Evolutionary conservation across 2,113 vertebrate species (phyloP).

Genomic region (Zosterops pallidus): DNA sequence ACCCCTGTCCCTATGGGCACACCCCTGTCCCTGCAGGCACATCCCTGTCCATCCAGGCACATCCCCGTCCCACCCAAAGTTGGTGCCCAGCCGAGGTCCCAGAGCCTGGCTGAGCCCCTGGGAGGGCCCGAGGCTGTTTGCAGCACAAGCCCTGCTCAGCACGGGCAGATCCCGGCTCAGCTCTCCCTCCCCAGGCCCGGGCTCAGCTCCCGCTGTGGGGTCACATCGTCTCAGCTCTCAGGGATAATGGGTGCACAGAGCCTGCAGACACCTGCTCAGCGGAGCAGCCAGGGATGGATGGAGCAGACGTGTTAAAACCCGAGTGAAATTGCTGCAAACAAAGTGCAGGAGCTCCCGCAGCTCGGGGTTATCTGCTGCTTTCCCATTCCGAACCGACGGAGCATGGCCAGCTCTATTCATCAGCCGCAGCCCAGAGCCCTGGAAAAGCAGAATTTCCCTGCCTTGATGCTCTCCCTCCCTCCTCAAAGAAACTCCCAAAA

Average conservation of each 20-base stretch:
- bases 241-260: background rate
- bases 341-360: background rate
- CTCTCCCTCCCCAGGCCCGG: background rate
- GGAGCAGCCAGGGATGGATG: background rate
- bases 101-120: too few species aligned
- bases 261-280: background rate
- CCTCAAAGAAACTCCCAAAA: background rate
- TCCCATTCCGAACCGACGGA: background rate
- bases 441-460: background rate
- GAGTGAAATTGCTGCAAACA: background rate
- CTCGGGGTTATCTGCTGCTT: background rate
- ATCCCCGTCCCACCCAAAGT: background rate
- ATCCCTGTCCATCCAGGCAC: background rate
- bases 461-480: background rate
- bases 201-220: background rate
- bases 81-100: background rate
- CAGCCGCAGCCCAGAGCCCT: background rate
- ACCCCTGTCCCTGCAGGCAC: too few species aligned
- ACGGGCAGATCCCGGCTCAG: rapidly evolving
- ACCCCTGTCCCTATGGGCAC: too few species aligned
- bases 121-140: rapidly evolving
- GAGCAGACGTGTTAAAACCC: background rate
- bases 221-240: background rate
- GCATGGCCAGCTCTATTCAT: background rate
- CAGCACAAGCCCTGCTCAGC: background rate